phyloP scores from a whole-genome alignment of 2,113 vertebrate genomes.

The Pedionomus torquatus region DNA sequence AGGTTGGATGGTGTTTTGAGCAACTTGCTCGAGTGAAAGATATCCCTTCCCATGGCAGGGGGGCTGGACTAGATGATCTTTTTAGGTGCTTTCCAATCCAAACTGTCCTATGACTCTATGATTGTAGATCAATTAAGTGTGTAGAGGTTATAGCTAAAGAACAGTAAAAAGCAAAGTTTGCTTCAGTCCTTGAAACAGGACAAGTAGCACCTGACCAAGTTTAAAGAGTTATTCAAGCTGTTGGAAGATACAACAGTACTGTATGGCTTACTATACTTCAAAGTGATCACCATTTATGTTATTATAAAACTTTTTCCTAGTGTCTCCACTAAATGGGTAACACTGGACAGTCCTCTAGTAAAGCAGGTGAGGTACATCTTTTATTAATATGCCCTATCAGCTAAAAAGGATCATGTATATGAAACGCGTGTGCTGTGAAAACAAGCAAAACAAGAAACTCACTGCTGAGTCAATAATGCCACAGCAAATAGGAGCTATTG shows the following conservation, averaged over 20 bases:
- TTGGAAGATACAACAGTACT: background rate
- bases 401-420: background rate
- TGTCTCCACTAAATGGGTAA: background rate
- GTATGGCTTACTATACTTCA: background rate
- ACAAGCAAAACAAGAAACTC: background rate
- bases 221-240: background rate
- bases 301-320: background rate
- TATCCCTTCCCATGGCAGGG: background rate
- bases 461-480: slow-evolving; percentile 42
- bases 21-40: background rate
- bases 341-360: background rate
- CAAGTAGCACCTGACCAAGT: accelerated
- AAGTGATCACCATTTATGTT: background rate
- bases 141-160: background rate
- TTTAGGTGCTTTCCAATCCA: background rate
- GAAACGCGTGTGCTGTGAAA: background rate
- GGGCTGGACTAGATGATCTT: background rate
- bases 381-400: background rate
- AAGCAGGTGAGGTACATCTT: background rate
- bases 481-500: slow-evolving; percentile 54
- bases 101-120: background rate
- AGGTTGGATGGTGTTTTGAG: background rate
- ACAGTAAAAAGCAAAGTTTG: background rate
- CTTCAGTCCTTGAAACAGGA: background rate
- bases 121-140: background rate